Conservation (phyloP, 2,797 vertebrate genomes). For the Malurus splendens region DNA sequence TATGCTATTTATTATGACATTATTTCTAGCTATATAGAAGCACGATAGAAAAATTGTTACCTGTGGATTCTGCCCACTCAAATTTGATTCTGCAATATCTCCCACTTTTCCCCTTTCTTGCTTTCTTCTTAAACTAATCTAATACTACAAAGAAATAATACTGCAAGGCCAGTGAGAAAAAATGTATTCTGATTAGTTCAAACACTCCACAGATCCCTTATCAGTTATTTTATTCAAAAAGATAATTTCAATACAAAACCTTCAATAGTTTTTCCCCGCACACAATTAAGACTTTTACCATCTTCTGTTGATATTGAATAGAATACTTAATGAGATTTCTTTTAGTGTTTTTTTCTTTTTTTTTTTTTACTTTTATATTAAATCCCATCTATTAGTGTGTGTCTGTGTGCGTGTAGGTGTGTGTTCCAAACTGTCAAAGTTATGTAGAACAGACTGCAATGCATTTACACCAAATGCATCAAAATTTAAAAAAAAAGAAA, state of each 20-base stretch:
- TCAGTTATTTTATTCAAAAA: conserved; percentile 22
- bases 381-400: neutral
- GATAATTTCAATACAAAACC: neutral
- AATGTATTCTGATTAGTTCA: conserved; percentile 9
- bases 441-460: neutral
- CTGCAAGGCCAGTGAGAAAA: neutral
- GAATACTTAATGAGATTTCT: neutral
- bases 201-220: neutral
- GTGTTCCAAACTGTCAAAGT: neutral
- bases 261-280: neutral
- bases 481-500: neutral
- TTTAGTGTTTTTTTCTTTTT: neutral
- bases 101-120: neutral
- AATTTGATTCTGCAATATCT: neutral
- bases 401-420: neutral
- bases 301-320: neutral
- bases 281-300: neutral
- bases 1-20: neutral
- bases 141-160: neutral
- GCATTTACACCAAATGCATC: neutral
- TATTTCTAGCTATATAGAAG: neutral
- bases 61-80: neutral
- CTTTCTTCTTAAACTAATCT: neutral
- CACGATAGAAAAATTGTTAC: neutral
- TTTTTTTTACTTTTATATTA: neutral